Percentiles rank a stretch among this genome's conserved stretches.
Conservation (phyloP, 2,113 vertebrate genomes). For the Ceyx cyanopectus region DNA sequence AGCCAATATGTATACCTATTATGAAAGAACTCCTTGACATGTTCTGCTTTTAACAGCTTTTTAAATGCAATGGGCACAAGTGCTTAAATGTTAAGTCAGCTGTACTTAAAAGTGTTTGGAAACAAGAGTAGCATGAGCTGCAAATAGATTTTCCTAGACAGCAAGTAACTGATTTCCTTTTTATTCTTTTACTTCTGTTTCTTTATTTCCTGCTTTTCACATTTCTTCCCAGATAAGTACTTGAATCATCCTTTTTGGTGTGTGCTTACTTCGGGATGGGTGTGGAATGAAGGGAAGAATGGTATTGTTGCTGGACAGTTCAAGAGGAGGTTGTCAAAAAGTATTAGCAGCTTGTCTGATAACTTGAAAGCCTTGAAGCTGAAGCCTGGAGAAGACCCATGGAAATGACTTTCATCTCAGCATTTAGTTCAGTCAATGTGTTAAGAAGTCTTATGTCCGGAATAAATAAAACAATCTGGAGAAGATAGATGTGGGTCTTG, state of each 20-base stretch:
- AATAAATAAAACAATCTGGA: background rate
- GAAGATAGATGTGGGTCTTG: background rate
- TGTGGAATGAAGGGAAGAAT: background rate
- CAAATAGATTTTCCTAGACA: background rate
- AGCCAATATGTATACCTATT: background rate
- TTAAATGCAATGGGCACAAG: background rate
- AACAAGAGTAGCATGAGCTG: background rate
- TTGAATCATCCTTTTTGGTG: background rate
- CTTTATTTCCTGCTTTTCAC: background rate
- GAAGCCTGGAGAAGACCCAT: background rate
- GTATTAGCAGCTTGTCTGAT: background rate
- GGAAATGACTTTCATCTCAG: background rate
- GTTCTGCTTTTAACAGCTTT: background rate
- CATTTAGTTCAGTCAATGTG: background rate
- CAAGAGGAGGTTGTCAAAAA: background rate
- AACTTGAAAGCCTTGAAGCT: background rate
- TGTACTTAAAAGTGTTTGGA: background rate
- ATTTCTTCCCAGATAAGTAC: background rate
- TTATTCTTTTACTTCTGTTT: background rate
- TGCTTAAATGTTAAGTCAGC: background rate
- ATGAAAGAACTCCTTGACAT: background rate
- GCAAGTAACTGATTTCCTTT: background rate
- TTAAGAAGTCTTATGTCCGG: background rate
- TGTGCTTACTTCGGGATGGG: background rate
- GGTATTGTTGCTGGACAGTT: background rate